These are phyloP conservation scores for Streptopelia turtur DNA, from an alignment of 2,797 vertebrate species.

Conservation along the genomic window DNA sequence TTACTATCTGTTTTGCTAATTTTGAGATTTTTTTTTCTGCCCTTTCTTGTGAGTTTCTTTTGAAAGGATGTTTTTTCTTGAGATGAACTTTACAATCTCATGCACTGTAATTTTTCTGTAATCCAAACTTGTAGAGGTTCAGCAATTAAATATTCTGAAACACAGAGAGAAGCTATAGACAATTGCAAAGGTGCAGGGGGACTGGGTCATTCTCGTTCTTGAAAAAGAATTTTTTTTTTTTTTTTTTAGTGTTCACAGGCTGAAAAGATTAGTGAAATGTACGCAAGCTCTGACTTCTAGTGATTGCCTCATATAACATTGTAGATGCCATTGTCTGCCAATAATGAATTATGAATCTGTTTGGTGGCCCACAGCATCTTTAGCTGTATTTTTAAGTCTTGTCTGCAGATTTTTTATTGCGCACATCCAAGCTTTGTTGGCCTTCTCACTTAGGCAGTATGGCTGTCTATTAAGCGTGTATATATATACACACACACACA, in stretches of 20 bases:
- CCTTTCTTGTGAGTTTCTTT: not conserved
- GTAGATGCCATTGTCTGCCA: not conserved
- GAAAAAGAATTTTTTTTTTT: not conserved
- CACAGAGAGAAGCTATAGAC: not conserved
- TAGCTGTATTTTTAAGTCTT: not conserved
- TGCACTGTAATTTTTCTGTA: not conserved
- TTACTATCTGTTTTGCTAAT: not conserved
- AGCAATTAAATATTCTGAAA: not conserved
- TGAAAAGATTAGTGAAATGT: not conserved
- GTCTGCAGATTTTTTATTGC: not conserved
- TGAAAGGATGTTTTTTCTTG: not conserved
- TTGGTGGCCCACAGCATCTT: not conserved
- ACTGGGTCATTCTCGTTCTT: not conserved
- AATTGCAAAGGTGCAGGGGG: not conserved
- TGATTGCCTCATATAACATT: not conserved
- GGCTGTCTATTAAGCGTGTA: no score
- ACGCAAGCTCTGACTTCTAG: not conserved
- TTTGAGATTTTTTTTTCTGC: not conserved
- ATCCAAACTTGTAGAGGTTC: not conserved
- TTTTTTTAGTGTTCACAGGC: not conserved
- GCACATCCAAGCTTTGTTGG: no score
- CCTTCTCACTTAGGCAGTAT: no score
- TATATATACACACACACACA: no score
- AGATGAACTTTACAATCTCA: not conserved
- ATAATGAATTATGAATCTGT: not conserved